phyloP scores from a whole-genome alignment of 2,797 vertebrate genomes.

The Thalassophryne amazonica region DNA sequence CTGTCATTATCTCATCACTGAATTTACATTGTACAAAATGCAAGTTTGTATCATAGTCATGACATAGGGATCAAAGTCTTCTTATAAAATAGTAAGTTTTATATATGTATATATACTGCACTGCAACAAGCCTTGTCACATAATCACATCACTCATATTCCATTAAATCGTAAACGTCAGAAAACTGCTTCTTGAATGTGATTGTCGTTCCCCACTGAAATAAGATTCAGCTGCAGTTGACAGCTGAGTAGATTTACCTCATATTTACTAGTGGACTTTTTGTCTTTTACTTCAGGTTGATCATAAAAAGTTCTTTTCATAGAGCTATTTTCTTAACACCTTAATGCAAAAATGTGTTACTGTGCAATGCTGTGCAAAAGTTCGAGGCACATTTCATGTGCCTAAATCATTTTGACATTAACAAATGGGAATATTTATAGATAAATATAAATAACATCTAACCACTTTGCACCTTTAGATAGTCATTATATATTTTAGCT shows the following conservation, averaged over 20 bases:
- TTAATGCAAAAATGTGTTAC: slow-evolving; percentile 14
- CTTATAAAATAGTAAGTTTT: no score
- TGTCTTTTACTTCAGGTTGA: slow-evolving; percentile 55
- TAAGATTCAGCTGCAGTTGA: slow-evolving; percentile 16
- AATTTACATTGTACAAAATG: not conserved
- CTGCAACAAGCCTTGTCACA: no score
- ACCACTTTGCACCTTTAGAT: no score
- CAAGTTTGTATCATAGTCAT: no score
- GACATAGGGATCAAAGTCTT: no score
- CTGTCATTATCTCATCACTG: not conserved
- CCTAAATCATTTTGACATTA: no score
- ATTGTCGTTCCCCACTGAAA: slow-evolving; percentile 5
- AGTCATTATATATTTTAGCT: no score
- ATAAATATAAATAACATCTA: no score
- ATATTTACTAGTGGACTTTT: slow-evolving; percentile 42
- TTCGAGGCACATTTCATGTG: no score
- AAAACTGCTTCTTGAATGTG: not conserved
- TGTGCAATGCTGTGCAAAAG: slow-evolving; percentile 32
- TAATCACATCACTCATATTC: not conserved
- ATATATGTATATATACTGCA: no score
- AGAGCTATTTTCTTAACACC: slow-evolving; percentile 45
- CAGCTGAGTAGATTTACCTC: slow-evolving; percentile 53
- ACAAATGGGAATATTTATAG: no score
- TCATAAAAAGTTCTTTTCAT: slow-evolving; percentile 33
- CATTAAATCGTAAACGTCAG: not conserved